Conservation (phyloP, 2,113 vertebrate genomes). For the Tychaedon coryphoeus region DNA sequence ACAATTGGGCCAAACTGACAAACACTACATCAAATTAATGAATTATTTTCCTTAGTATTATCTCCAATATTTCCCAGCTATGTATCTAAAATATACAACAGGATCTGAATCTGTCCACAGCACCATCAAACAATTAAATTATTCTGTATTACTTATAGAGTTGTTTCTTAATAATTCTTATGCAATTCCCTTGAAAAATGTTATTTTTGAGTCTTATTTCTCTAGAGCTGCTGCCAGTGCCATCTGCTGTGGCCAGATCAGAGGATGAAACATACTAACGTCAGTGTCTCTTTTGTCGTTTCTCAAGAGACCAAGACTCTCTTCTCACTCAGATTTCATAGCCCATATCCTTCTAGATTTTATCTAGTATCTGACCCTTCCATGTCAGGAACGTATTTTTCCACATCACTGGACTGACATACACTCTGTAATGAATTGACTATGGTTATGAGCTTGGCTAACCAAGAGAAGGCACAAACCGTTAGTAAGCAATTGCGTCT, state of each 20-base stretch:
- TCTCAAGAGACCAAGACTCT: background rate
- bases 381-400: background rate
- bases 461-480: background rate
- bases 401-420: conserved; percentile 17
- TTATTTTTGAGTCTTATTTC: background rate
- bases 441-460: conserved; percentile 12
- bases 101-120: background rate
- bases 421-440: background rate
- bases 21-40: background rate
- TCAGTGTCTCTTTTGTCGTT: background rate
- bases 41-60: background rate
- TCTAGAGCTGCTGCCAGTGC: background rate
- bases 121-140: background rate
- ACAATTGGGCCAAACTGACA: background rate
- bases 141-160: background rate
- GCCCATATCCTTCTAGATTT: background rate
- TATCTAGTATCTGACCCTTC: background rate
- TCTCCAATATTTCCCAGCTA: background rate
- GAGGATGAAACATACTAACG: background rate
- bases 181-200: background rate
- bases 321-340: conserved; percentile 6
- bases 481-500: conserved; percentile 33
- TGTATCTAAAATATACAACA: background rate
- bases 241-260: background rate
- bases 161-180: background rate